Conservation (phyloP, 2,888 invertebrate genomes). For the Buathra laborator region DNA sequence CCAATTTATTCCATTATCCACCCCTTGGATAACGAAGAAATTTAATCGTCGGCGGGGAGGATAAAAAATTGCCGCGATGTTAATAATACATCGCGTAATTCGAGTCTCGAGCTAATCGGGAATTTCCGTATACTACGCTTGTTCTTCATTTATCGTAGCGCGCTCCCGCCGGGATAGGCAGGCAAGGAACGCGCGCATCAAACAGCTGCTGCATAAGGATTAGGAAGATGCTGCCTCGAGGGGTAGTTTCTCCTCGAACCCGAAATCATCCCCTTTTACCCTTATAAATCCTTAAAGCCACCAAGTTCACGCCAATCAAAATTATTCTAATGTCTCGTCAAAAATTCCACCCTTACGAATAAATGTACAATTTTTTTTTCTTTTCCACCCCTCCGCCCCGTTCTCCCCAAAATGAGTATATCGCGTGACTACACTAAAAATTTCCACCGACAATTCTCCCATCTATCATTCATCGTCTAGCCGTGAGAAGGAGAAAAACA, state of each 20-base stretch:
- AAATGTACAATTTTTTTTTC: too few relatives aligned
- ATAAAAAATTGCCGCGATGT: neutral
- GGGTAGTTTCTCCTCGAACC: neutral
- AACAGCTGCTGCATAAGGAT: constrained; percentile 54
- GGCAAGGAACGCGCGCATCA: constrained; percentile 12
- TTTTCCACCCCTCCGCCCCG: neutral
- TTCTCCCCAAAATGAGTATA: neutral
- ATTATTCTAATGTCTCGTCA: neutral
- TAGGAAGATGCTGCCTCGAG: constrained; percentile 14
- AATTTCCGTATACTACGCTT: constrained; percentile 4
- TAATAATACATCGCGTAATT: constrained; percentile 13
- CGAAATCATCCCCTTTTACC: neutral
- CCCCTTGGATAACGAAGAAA: neutral
- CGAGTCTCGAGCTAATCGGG: neutral
- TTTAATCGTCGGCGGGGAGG: neutral
- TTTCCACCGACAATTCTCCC: neutral
- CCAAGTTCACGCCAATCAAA: neutral
- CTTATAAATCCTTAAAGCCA: neutral
- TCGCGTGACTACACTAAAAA: constrained; percentile 29
- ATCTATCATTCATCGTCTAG: neutral
- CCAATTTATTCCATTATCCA: constrained; percentile 10
- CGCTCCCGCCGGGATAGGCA: constrained; percentile 7
- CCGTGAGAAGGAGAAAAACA: neutral
- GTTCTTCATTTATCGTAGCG: constrained; percentile 9
- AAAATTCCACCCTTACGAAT: neutral